Conservation (phyloP, 2,888 invertebrate genomes). For the Tolmerus cingulatus region DNA sequence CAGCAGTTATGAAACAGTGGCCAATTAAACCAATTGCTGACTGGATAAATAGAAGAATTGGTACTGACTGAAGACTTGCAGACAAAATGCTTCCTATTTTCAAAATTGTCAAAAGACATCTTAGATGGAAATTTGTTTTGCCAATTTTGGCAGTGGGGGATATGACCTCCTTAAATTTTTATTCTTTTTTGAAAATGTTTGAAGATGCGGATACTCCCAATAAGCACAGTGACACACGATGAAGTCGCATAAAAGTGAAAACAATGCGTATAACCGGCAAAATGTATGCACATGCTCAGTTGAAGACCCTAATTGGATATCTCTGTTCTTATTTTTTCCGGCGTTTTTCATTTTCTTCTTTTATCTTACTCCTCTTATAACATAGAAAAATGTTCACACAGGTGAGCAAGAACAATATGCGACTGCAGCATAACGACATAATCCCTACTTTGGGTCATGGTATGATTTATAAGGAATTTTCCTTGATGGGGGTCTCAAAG, state of each 20-base stretch:
- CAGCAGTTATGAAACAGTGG: neutral
- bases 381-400: conserved; percentile 1
- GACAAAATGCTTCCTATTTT: neutral
- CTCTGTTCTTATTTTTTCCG: neutral
- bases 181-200: neutral
- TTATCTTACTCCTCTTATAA: neutral
- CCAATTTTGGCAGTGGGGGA: neutral
- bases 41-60: neutral
- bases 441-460: conserved; percentile 3
- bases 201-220: neutral
- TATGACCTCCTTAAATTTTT: neutral
- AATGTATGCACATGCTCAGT: conserved; percentile 5
- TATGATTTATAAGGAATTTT: neutral
- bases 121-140: neutral
- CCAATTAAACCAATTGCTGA: neutral
- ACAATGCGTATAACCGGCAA: neutral
- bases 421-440: neutral
- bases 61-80: neutral
- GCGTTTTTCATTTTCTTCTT: neutral
- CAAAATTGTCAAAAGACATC: neutral
- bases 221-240: neutral
- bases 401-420: conserved; percentile 38
- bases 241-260: conserved; percentile 24
- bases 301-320: conserved; percentile 4
- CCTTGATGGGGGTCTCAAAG: neutral